Conservation (phyloP, 2,797 vertebrate genomes). For the Tangara arthus region DNA sequence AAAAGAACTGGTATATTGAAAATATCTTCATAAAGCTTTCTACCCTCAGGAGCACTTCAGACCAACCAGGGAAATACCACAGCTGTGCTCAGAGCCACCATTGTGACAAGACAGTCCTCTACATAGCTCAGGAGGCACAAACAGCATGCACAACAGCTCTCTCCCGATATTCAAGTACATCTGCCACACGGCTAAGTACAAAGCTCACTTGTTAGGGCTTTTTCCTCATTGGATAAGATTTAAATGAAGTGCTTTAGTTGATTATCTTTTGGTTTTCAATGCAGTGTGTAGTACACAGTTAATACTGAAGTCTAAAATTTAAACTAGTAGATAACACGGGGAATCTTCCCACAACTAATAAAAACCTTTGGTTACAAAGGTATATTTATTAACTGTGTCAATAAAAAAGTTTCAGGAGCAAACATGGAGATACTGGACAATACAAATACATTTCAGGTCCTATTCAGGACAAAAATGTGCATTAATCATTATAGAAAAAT, state of each 20-base stretch:
- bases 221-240: not conserved
- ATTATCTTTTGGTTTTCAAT: not conserved
- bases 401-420: not conserved
- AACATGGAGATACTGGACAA: not conserved
- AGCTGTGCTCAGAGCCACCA: not conserved
- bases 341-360: not conserved
- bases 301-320: not conserved
- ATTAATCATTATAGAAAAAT: not conserved
- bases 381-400: not conserved
- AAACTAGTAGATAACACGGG: not conserved
- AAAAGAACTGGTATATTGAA: not conserved
- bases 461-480: not conserved
- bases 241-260: not conserved
- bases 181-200: not conserved
- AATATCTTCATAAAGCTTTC: not conserved
- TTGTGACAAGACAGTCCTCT: not conserved
- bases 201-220: not conserved
- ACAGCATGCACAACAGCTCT: fast-evolving
- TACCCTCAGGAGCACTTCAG: not conserved
- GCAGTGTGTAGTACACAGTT: not conserved
- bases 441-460: not conserved
- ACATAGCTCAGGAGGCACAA: fast-evolving
- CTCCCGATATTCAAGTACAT: not conserved
- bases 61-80: not conserved
- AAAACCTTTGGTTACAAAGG: not conserved